Evolutionary conservation across 1,140 invertebrate species (phyloP).

Genomic region (Andrena cerasifolii): DNA sequence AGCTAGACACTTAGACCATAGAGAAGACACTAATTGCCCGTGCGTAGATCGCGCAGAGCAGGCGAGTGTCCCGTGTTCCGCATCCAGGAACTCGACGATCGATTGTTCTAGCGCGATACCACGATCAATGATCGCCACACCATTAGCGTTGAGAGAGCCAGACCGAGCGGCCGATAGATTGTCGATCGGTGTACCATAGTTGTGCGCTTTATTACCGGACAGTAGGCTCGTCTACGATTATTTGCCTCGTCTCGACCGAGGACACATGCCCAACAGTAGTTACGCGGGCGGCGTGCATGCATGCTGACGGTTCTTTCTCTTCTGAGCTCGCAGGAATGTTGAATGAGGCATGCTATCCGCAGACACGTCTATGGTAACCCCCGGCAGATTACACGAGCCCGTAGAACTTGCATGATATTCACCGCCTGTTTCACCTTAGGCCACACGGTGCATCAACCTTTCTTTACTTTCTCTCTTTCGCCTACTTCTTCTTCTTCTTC

Average conservation of each 20-base stretch:
- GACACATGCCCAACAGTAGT: background rate
- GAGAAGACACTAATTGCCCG: conserved; percentile 37
- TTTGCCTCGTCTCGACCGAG: background rate
- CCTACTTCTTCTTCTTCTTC: background rate
- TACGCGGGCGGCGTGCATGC: conserved; percentile 33
- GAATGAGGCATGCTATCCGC: conserved; percentile 63
- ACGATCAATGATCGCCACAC: conserved; percentile 10
- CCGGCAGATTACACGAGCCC: background rate
- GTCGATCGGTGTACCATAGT: background rate
- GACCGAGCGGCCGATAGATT: background rate
- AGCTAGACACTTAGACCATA: conserved; percentile 68
- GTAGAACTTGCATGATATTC: conserved; percentile 36
- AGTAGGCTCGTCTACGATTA: background rate
- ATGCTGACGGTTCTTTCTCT: background rate
- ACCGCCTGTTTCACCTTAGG: conserved; percentile 5
- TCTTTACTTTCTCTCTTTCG: conserved; percentile 6
- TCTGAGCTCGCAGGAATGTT: conserved; percentile 46
- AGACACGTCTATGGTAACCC: background rate
- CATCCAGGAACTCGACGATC: background rate
- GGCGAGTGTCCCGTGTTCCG: conserved; percentile 32
- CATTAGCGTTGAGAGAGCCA: conserved; percentile 21
- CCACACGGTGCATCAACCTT: conserved; percentile 9
- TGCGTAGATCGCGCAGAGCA: conserved; percentile 61
- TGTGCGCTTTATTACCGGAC: conserved; percentile 8
- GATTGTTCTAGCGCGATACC: background rate